phyloP scores from a whole-genome alignment of 2,113 vertebrate species.

The Grammomys dolichurus region DNA sequence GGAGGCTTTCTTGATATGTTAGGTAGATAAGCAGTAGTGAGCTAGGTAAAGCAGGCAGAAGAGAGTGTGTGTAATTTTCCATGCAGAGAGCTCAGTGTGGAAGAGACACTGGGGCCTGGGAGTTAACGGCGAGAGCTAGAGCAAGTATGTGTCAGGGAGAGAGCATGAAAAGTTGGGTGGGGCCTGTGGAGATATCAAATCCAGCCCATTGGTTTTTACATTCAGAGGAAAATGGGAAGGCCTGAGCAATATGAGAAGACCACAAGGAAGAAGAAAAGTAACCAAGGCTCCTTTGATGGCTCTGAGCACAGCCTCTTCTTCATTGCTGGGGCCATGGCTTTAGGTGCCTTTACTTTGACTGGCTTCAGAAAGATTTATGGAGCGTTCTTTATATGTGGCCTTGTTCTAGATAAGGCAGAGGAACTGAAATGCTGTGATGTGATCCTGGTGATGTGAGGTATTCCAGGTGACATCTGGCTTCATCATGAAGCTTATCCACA shows the following conservation, averaged over 20 bases:
- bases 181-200: too few relatives aligned
- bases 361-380: background rate
- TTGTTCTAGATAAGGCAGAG: background rate
- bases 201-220: background rate
- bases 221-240: constrained; percentile 32
- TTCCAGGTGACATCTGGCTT: background rate
- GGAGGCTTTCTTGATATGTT: background rate
- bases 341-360: background rate
- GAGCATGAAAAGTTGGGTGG: too few relatives aligned
- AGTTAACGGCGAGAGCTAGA: background rate
- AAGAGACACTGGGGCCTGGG: background rate
- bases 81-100: background rate
- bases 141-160: background rate
- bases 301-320: background rate
- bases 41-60: background rate
- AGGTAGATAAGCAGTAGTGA: background rate
- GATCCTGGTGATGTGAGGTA: background rate
- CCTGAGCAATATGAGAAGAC: background rate
- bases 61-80: background rate
- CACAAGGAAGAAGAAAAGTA: background rate
- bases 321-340: background rate
- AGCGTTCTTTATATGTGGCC: background rate
- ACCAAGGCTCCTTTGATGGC: background rate
- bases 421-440: background rate
- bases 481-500: background rate